Evolutionary conservation across 2,797 vertebrate genomes (phyloP).

Genomic region (Sparidentex hasta): DNA sequence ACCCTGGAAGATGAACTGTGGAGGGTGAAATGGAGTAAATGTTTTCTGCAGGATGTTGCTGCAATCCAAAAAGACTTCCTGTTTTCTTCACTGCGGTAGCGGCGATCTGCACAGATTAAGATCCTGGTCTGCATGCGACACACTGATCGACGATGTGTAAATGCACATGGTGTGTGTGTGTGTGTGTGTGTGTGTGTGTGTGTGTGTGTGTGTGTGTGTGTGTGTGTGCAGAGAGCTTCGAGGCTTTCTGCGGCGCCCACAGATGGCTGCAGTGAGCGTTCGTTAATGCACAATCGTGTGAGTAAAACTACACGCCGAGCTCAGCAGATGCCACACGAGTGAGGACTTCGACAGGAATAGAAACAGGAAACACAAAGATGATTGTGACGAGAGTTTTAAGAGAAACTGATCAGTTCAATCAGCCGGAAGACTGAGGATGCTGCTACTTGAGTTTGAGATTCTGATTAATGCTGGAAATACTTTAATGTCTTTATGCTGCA

Average conservation of each 20-base stretch:
- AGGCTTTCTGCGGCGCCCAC: conserved; percentile 61
- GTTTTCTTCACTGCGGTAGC: not conserved
- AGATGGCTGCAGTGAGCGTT: conserved; percentile 75
- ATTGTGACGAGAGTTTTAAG: not conserved
- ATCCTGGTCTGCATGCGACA: conserved; percentile 33
- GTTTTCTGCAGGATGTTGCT: conserved; percentile 25
- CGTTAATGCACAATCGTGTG: conserved; percentile 60
- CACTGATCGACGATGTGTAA: conserved; percentile 41
- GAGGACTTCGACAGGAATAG: conserved; percentile 25
- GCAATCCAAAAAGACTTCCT: not conserved
- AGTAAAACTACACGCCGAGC: conserved; percentile 41
- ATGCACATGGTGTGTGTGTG: conserved; percentile 31
- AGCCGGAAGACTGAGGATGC: no score
- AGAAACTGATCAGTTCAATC: not conserved
- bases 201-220: no score
- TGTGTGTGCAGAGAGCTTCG: conserved; percentile 50
- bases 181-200: not conserved
- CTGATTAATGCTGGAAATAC: no score
- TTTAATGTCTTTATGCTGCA: no score
- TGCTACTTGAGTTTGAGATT: no score
- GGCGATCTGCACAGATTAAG: not conserved
- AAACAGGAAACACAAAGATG: not conserved
- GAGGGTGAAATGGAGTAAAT: not conserved
- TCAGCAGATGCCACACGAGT: conserved; percentile 57
- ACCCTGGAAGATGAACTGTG: not conserved